phyloP scores from a whole-genome alignment of 1,140 invertebrate genomes.

The Lasioglossum baleicum region DNA sequence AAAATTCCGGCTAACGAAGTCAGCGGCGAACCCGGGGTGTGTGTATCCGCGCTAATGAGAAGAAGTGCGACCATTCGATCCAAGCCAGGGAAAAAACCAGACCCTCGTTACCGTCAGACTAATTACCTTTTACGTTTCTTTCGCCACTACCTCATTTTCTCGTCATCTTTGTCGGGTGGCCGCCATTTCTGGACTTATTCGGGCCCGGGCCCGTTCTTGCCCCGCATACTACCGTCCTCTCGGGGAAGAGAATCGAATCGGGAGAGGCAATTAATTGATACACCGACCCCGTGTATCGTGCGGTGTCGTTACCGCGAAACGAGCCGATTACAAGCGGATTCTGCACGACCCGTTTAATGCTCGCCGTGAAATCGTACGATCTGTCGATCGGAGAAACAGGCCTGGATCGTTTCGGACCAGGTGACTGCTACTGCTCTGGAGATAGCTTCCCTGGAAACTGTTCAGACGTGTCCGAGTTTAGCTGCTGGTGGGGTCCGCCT shows the following conservation, averaged over 20 bases:
- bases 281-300: neutral
- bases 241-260: conserved; percentile 42
- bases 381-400: neutral
- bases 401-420: neutral
- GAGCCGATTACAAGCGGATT: neutral
- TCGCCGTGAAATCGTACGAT: neutral
- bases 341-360: neutral
- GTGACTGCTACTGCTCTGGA: neutral
- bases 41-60: conserved; percentile 41
- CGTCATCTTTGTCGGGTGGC: conserved; percentile 19
- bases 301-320: neutral
- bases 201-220: neutral
- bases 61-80: conserved; percentile 31
- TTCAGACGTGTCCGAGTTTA: no score
- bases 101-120: conserved; percentile 44
- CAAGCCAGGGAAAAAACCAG: conserved; percentile 27
- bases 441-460: no score
- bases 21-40: neutral
- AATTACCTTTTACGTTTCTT: conserved; percentile 52
- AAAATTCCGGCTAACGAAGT: conserved; percentile 37
- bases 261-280: conserved; percentile 28
- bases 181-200: conserved; percentile 8
- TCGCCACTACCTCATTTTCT: conserved; percentile 26
- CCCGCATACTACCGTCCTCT: neutral
- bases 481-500: no score